Base-by-base conservation (phyloP, 2,113 vertebrate genomes). In the Condylura cristata region DNA sequence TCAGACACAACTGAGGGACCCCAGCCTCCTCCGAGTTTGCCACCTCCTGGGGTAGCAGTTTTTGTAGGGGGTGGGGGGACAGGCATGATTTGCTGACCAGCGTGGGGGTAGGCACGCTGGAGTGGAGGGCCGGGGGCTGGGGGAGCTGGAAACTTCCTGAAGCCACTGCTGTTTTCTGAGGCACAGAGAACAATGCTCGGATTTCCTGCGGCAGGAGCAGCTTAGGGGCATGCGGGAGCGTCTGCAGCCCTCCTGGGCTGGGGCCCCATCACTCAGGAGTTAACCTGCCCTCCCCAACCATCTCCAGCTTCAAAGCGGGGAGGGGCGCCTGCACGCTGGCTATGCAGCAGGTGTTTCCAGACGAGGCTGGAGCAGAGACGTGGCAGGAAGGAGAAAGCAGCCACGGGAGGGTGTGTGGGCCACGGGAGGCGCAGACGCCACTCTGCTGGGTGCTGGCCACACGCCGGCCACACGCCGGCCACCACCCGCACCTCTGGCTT, bases 101-200 rank as follows among this genome's bases (percentile, higher is more conserved):
- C 22, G 6, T 39, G 30, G 2, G 3, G 41, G n/a, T 16, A 51
- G 74, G 91, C 20, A 30, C 2, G 82, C 58, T 75, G 9, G 18
- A 14, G 28, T 37, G 14, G 70, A 34, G 41, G 44, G 51, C 30
- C 1, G 0, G 46, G 20, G 86, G 12, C 8, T 9, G 90, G 75
- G 28, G 24, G 17, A 37, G 16, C 65, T 44, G 0, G 2, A 34
- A 58, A 17, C 70, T 96, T 95, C 96, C 91, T 37, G 82, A 93
- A 56, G 94, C 84, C 6, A 13, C 66, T 39, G 86, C 94, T 97
- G 84, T 96, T 97, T 96, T 96, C 95, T 96, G 60, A 91, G 22
- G 16, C 4, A 28, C 41, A 72, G 81, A 76, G 37, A 90, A 97
- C 97, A 97, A 96, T 95, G 93, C 6, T 10, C 78, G 96, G 95